Evolutionary conservation across 2,113 vertebrate genomes (phyloP).

Genomic region (Mobula hypostoma): DNA sequence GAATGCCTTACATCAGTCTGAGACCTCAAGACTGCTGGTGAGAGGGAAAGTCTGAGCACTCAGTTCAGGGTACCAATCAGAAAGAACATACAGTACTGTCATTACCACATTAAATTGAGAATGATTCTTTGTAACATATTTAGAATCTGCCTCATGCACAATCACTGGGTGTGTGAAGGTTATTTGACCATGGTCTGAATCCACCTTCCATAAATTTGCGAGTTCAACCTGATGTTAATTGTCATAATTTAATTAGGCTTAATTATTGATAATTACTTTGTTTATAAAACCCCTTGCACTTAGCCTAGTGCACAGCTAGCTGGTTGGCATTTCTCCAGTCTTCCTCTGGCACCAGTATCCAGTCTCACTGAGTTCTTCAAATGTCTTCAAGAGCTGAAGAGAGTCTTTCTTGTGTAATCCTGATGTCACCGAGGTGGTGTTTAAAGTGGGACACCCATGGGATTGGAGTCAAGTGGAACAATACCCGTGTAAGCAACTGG

Average conservation of each 20-base stretch:
- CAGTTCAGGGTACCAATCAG: not conserved
- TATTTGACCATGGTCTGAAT: not conserved
- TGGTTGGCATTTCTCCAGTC: not conserved
- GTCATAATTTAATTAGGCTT: not conserved
- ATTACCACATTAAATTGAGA: not conserved
- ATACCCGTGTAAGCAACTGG: not conserved
- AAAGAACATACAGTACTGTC: not conserved
- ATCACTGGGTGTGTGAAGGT: not conserved
- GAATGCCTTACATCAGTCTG: not conserved
- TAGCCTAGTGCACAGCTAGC: no score
- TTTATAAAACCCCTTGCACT: not conserved
- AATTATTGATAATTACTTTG: not conserved
- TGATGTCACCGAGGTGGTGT: not conserved
- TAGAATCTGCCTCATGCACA: no score
- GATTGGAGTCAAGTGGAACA: not conserved
- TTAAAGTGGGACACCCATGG: not conserved
- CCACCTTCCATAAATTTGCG: not conserved
- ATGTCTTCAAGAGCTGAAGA: not conserved
- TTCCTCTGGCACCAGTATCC: not conserved
- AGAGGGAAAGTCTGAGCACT: no score
- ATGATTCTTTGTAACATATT: not conserved
- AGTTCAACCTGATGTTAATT: no score
- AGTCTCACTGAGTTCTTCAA: no score
- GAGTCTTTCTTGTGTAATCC: not conserved
- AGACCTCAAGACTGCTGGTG: not conserved